Evolutionary conservation across 2,113 vertebrate genomes (phyloP).

Genomic region (Elachura formosa): DNA sequence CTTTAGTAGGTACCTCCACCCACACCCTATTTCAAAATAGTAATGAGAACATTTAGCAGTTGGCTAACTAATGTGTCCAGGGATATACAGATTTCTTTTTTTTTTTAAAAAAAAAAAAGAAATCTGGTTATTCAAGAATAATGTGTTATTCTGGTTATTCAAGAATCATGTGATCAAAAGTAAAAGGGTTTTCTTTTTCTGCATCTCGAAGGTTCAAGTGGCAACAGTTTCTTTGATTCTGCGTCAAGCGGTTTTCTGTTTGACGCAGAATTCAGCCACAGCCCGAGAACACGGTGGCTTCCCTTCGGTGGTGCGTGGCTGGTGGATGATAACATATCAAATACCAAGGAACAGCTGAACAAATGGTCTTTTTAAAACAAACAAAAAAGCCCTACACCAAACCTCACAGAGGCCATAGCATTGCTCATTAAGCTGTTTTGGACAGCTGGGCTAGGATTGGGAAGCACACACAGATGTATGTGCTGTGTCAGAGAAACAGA

Average conservation of each 20-base stretch:
- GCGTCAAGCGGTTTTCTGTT: background rate
- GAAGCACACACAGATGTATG: background rate
- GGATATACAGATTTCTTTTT: background rate
- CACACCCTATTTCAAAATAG: background rate
- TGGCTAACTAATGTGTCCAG: background rate
- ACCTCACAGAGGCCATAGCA: background rate
- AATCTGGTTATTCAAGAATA: too few species aligned
- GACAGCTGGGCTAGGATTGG: background rate
- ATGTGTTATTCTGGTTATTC: too few species aligned
- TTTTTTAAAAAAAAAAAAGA: too few species aligned
- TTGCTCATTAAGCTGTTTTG: background rate
- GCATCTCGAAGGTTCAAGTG: background rate
- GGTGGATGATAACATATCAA: background rate
- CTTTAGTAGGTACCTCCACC: background rate
- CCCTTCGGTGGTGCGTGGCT: background rate
- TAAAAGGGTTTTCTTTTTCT: background rate
- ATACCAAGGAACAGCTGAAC: background rate
- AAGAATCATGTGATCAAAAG: background rate
- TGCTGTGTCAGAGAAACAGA: background rate
- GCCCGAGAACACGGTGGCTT: rapidly evolving
- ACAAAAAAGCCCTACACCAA: background rate
- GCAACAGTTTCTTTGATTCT: background rate
- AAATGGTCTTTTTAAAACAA: background rate
- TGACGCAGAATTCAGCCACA: background rate
- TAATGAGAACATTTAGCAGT: background rate